These are phyloP conservation scores for Dromaius novaehollandiae DNA, from an alignment of 2,113 vertebrate genomes.

Conservation along the genomic window DNA sequence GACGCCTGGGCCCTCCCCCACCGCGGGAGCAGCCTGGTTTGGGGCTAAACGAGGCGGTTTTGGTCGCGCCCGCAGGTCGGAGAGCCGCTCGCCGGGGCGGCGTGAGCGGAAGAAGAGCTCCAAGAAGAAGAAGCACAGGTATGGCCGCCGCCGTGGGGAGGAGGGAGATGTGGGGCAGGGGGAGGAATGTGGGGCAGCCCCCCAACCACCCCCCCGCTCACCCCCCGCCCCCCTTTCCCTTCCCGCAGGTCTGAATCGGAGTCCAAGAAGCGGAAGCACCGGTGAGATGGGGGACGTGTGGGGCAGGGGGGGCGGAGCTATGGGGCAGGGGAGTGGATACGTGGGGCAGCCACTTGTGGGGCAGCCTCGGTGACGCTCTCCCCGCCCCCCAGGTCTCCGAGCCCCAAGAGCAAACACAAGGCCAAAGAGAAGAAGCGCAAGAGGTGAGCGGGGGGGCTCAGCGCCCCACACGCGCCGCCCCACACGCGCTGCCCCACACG, in stretches of 20 bases:
- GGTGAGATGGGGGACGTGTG: slow-evolving; percentile 30
- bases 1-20: too few species aligned
- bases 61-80: slow-evolving; percentile 74
- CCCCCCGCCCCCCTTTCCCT: neutral
- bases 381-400: slow-evolving; percentile 54
- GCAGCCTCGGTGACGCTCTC: too few species aligned
- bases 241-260: slow-evolving; percentile 67
- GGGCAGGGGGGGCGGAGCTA: too few species aligned
- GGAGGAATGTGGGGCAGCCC: too few species aligned
- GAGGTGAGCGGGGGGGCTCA: slow-evolving; percentile 42
- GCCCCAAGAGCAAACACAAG: slow-evolving; percentile 76
- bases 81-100: slow-evolving; percentile 83
- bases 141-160: neutral
- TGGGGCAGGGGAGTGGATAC: too few species aligned
- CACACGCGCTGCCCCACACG: too few species aligned
- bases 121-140: slow-evolving; percentile 90
- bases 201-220: too few species aligned
- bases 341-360: too few species aligned
- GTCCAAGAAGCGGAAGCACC: slow-evolving; percentile 75
- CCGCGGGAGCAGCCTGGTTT: neutral
- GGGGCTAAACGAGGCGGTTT: neutral
- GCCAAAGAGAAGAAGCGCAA: slow-evolving; percentile 75
- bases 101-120: slow-evolving; percentile 84
- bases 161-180: too few species aligned
- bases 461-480: too few species aligned